phyloP scores from a whole-genome alignment of 2,797 vertebrate genomes.

The Sebastes hubbsi region DNA sequence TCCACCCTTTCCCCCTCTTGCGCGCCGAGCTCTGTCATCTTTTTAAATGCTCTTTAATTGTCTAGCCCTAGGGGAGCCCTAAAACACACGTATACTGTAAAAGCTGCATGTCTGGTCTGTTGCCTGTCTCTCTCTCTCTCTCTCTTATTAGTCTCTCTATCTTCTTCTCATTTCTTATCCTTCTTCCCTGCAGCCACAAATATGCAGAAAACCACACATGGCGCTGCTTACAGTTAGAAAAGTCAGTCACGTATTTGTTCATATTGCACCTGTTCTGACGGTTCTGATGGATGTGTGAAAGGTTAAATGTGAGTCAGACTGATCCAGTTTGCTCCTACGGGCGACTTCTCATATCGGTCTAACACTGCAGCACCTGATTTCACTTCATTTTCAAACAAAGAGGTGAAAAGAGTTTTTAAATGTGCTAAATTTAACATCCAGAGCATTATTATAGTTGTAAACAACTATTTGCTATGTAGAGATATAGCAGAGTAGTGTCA shows the following conservation, averaged over 20 bases:
- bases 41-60: conserved; percentile 78
- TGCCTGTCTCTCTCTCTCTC: conserved; percentile 33
- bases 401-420: not conserved
- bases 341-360: not conserved
- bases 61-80: conserved; percentile 60
- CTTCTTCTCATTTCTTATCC: conserved; percentile 5
- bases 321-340: not conserved
- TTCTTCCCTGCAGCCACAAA: conserved; percentile 4
- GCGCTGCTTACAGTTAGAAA: not conserved
- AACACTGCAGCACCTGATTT: not conserved
- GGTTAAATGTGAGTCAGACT: not conserved
- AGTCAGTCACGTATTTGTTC: not conserved
- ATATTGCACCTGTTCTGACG: conserved; percentile 10
- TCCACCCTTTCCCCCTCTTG: conserved; percentile 44
- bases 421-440: no score
- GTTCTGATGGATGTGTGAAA: not conserved
- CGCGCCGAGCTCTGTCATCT: conserved; percentile 66
- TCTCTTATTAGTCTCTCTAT: conserved; percentile 1
- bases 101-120: conserved; percentile 65
- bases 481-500: no score
- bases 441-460: no score
- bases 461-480: no score
- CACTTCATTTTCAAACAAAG: not conserved
- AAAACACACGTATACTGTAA: conserved; percentile 59
- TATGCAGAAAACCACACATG: not conserved